phyloP scores from a whole-genome alignment of 2,113 vertebrate genomes.

The Xenus cinereus region DNA sequence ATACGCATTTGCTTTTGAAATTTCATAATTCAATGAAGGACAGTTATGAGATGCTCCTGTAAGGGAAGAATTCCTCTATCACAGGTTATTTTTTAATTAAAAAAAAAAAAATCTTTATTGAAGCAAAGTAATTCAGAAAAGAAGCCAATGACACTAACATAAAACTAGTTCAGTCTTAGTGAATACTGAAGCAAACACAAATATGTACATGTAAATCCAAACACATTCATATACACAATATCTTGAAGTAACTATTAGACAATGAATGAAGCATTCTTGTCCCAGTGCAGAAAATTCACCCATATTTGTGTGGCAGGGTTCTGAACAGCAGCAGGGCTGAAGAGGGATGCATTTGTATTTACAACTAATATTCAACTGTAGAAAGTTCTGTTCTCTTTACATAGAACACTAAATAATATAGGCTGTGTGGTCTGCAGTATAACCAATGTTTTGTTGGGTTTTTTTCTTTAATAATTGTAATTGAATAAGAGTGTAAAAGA shows the following conservation, averaged over 20 bases:
- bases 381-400: not conserved
- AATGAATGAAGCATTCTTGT: not conserved
- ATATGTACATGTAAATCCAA: not conserved
- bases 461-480: not conserved
- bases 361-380: not conserved
- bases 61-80: not conserved
- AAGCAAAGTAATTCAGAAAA: not conserved
- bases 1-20: not conserved
- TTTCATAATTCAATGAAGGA: not conserved
- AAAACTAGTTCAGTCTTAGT: not conserved
- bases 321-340: not conserved
- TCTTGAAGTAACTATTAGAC: not conserved
- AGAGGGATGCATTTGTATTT: not conserved
- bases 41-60: not conserved
- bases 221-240: not conserved
- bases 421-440: not conserved
- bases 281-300: not conserved
- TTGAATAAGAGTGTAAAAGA: not conserved
- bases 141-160: not conserved
- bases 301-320: not conserved
- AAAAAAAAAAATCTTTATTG: not conserved
- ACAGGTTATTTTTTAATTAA: not conserved
- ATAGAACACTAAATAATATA: not conserved
- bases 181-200: not conserved
- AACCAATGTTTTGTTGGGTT: not conserved